Conservation (phyloP, 2,888 invertebrate species). For the Lasioglossum morio region DNA sequence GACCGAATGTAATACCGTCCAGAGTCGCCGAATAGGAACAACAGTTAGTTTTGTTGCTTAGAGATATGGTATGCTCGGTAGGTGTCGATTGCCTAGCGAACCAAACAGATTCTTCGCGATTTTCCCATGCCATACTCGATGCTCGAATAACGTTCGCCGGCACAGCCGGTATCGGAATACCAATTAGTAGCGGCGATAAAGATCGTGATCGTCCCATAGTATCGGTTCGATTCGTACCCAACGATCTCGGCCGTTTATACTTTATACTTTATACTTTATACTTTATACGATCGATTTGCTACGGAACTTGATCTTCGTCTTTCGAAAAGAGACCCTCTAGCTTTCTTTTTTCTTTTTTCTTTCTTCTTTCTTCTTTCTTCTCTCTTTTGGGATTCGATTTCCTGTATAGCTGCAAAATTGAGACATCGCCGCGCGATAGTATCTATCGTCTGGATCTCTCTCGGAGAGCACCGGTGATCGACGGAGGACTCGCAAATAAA, state of each 20-base stretch:
- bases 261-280: not conserved
- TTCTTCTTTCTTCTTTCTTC: not conserved
- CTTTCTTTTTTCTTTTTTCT: too few relatives aligned
- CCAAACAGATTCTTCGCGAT: slow-evolving; percentile 67
- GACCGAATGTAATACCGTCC: not conserved
- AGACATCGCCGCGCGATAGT: slow-evolving; percentile 21
- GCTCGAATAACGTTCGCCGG: slow-evolving; percentile 67
- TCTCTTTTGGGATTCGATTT: not conserved
- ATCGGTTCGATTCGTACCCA: slow-evolving; percentile 9
- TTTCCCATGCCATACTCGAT: slow-evolving; percentile 69
- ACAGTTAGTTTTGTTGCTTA: slow-evolving; percentile 16
- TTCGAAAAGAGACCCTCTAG: not conserved
- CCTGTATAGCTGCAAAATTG: slow-evolving; percentile 24
- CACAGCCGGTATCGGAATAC: slow-evolving; percentile 60
- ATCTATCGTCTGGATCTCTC: not conserved
- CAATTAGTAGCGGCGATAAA: slow-evolving; percentile 64
- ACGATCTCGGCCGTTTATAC: not conserved
- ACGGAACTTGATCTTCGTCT: not conserved
- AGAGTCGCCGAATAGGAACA: slow-evolving; percentile 1
- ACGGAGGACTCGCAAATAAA: slow-evolving; percentile 35
- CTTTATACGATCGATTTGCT: not conserved
- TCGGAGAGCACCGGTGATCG: slow-evolving; percentile 17
- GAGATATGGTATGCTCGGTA: slow-evolving; percentile 47
- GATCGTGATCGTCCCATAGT: slow-evolving; percentile 62
- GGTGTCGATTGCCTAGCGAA: slow-evolving; percentile 56